Evolutionary conservation across 1,140 invertebrate genomes (phyloP).

Genomic region (Vanessa tameamea): DNA sequence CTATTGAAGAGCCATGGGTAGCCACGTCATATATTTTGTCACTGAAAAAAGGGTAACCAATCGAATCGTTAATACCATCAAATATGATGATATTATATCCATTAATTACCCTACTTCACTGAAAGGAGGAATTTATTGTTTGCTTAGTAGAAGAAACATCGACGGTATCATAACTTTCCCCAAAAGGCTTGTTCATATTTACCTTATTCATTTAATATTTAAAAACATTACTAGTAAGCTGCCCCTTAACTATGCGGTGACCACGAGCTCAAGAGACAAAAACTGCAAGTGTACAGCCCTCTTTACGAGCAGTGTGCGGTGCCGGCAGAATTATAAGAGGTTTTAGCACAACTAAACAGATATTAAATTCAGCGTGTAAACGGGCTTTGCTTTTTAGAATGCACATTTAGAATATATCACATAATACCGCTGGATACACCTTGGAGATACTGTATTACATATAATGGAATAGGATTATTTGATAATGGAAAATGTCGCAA

Average conservation of each 20-base stretch:
- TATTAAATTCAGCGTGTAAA: slow-evolving; percentile 66
- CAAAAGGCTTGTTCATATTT: too few species aligned
- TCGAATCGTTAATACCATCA: too few species aligned
- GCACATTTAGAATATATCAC: slow-evolving; percentile 54
- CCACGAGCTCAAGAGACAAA: slow-evolving; percentile 64
- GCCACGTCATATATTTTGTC: too few species aligned
- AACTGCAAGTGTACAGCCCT: slow-evolving; percentile 69
- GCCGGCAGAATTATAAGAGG: slow-evolving; percentile 69
- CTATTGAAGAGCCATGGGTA: too few species aligned
- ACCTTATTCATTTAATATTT: not conserved
- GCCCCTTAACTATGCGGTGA: slow-evolving; percentile 69
- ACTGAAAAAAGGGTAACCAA: too few species aligned
- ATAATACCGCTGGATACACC: slow-evolving; percentile 35
- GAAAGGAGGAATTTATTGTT: too few species aligned
- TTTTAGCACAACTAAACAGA: slow-evolving; percentile 68
- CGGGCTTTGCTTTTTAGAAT: slow-evolving; percentile 54
- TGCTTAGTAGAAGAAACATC: too few species aligned
- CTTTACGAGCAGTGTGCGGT: slow-evolving; percentile 63
- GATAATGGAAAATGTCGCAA: not conserved
- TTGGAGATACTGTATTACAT: not conserved
- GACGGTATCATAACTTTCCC: too few species aligned
- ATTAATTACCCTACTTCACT: too few species aligned
- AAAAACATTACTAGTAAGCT: slow-evolving; percentile 18
- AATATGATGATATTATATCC: too few species aligned
- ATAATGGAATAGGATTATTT: not conserved